Base-by-base conservation (phyloP, 2,888 invertebrate species). In the Machimus rusticus region DNA sequence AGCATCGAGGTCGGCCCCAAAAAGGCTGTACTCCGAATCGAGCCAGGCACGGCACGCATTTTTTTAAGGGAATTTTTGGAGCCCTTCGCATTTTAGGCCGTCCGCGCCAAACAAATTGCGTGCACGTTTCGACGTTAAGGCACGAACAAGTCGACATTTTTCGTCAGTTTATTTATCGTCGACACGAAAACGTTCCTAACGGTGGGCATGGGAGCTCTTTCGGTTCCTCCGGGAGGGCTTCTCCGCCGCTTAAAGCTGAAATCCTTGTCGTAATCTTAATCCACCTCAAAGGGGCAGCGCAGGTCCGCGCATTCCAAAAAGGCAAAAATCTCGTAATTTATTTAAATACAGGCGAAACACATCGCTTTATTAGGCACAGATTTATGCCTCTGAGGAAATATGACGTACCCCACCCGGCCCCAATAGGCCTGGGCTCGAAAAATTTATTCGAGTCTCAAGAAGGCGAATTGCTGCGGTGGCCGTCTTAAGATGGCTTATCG, bases 331-430 rank as follows among this genome's bases (percentile, higher is more conserved):
- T 84, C 34, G 84, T 84, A 84, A 84, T 84, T 84, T 84, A 84
- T 84, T 84, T 74, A 84, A 84, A 84, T 84, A 66, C 66, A 84
- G 66, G 74, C 84, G 23, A 84, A 84, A 84, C 84, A 84, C 84
- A 84, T 84, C 84, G 84, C 84, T 84, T 79, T 79, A 79, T 79
- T 79, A 79, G 79, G 79, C 79, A 79, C 39, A 84, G 84, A 84
- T 84, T 84, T 84, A 84, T 84, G 39, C 39, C 12, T 66, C 74
- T 74, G 34, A 66, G 84, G 66, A 84, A 66, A 84, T 84, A 66
- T 84, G 57, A 34, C 9, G 28, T 46, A 28, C 23, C 84, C 23
- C 37, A 16, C 2, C 6, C 23, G 4, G 43, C 43, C 43, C 43
- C 12, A 46, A 46, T 46, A 46, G 57, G 19, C 28, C 39, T 39